Conservation (phyloP, 2,888 invertebrate species). For the Galeruca laticollis region DNA sequence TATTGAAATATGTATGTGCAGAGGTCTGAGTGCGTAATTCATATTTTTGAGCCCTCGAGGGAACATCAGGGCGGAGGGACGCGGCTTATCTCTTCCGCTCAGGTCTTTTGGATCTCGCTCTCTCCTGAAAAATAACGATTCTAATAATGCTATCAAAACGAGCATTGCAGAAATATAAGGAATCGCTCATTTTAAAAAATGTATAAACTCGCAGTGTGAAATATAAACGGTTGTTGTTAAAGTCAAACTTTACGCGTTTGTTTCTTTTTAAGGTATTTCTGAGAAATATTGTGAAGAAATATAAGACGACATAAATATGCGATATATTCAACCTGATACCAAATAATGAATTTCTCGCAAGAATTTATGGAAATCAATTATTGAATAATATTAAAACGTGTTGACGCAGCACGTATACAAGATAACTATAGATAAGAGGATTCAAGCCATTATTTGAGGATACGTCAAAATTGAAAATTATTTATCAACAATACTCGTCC, state of each 20-base stretch:
- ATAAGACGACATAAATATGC: too few relatives aligned
- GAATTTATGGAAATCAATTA: too few relatives aligned
- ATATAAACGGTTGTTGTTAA: slow-evolving; percentile 51
- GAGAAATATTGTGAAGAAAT: neutral
- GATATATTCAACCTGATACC: too few relatives aligned
- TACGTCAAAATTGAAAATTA: too few relatives aligned
- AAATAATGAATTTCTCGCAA: too few relatives aligned
- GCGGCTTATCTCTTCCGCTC: slow-evolving; percentile 63
- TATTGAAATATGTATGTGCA: slow-evolving; percentile 58
- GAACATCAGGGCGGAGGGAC: slow-evolving; percentile 51
- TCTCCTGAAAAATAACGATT: slow-evolving; percentile 63
- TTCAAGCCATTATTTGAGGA: too few relatives aligned
- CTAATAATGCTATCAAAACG: slow-evolving; percentile 63
- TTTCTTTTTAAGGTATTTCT: slow-evolving; percentile 14
- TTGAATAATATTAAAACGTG: too few relatives aligned
- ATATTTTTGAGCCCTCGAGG: slow-evolving; percentile 53
- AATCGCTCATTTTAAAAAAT: slow-evolving; percentile 55
- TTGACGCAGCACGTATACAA: too few relatives aligned
- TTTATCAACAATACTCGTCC: too few relatives aligned
- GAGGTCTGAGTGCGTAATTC: slow-evolving; percentile 62
- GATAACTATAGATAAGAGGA: too few relatives aligned
- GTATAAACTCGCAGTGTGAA: slow-evolving; percentile 53
- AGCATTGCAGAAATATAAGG: slow-evolving; percentile 57
- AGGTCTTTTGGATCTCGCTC: slow-evolving; percentile 57
- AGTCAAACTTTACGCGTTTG: slow-evolving; percentile 18